A percentile compares a stretch with the other conserved stretches of the same genome.
Conservation (phyloP, 2,113 vertebrate genomes). For the Elaphurus davidianus region DNA sequence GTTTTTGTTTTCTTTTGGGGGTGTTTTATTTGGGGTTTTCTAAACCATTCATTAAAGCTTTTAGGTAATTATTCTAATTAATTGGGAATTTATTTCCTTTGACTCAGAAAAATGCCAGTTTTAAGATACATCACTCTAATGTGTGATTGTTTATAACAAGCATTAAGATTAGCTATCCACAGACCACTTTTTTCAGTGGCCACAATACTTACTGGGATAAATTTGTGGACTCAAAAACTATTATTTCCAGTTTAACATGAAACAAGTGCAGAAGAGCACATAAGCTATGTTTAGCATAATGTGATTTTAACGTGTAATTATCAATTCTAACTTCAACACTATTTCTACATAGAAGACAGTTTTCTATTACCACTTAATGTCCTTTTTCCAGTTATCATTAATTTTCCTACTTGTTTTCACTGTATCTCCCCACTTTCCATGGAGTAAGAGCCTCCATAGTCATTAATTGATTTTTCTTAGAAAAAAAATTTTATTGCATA, state of each 20-base stretch:
- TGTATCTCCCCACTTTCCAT: not conserved
- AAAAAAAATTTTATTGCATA: not conserved
- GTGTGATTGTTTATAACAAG: not conserved
- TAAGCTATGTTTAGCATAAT: not conserved
- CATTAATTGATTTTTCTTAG: not conserved
- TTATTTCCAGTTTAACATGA: not conserved
- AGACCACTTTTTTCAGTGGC: not conserved
- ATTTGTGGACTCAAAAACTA: not conserved
- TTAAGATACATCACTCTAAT: not conserved
- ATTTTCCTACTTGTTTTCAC: not conserved
- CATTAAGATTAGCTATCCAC: not conserved
- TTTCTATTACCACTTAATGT: not conserved
- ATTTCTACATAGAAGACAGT: not conserved
- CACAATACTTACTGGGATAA: not conserved
- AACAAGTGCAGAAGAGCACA: not conserved
- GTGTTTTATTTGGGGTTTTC: not conserved
- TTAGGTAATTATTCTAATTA: not conserved
- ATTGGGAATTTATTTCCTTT: not conserved
- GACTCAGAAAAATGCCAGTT: not conserved
- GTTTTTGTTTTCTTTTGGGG: not conserved
- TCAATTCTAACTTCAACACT: not conserved
- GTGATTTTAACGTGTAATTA: not conserved
- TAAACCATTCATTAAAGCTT: not conserved
- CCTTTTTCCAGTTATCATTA: not conserved
- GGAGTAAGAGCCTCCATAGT: not conserved